phyloP scores from a whole-genome alignment of 2,797 vertebrate genomes.

The Meriones psammophilus region DNA sequence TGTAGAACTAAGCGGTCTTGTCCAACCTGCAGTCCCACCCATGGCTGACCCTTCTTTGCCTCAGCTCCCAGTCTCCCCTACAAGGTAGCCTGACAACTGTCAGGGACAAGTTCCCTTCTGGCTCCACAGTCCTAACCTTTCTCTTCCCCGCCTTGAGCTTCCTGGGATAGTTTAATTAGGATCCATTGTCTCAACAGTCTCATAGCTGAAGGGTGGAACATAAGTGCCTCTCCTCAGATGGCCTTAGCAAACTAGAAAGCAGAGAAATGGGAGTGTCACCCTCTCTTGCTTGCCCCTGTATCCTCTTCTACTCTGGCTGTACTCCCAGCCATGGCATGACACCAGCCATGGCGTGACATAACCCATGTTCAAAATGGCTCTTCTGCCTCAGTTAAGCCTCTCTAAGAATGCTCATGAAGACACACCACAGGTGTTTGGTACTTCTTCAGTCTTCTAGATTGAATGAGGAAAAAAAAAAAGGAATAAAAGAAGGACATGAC shows the following conservation, averaged over 20 bases:
- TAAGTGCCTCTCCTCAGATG: neutral
- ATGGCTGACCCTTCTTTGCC: too few species aligned
- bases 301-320: neutral
- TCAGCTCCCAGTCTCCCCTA: neutral
- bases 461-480: neutral
- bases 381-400: neutral
- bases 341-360: neutral
- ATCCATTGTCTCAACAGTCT: too few species aligned
- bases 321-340: too few species aligned
- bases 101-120: neutral
- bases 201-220: neutral
- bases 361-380: neutral
- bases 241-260: neutral
- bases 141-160: neutral
- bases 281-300: too few species aligned
- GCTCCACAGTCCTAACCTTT: neutral
- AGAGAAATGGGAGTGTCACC: neutral
- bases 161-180: neutral
- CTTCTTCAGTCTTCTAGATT: neutral
- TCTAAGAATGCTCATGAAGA: neutral
- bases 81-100: neutral
- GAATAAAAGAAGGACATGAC: neutral
- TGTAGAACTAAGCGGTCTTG: neutral
- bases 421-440: rapidly evolving
- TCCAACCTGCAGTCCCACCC: too few species aligned